phyloP scores from a whole-genome alignment of 2,113 vertebrate genomes.

The Phyllostomus discolor region DNA sequence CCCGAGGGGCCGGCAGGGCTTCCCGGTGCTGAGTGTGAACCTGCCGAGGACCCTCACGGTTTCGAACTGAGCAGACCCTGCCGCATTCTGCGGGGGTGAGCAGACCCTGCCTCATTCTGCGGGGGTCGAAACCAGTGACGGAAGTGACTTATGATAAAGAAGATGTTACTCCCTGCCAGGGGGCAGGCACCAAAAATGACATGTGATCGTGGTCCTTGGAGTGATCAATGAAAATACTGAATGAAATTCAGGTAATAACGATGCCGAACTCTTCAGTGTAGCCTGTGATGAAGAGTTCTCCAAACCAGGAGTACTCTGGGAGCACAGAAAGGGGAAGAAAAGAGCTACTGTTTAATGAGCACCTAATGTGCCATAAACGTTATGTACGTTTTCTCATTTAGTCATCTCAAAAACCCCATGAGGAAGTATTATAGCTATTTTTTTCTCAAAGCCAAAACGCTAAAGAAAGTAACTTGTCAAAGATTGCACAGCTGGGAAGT shows the following conservation, averaged over 20 bases:
- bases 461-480: not conserved
- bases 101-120: not conserved
- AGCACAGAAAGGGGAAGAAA: not conserved
- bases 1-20: not conserved
- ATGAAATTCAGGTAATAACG: not conserved
- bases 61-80: not conserved
- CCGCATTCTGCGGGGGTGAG: not conserved
- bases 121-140: not conserved
- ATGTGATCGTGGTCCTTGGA: not conserved
- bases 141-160: slow-evolving; percentile 13
- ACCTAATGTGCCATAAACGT: not conserved
- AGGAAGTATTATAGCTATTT: not conserved
- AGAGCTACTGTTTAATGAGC: not conserved
- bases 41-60: not conserved
- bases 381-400: not conserved
- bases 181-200: not conserved
- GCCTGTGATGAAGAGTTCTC: not conserved
- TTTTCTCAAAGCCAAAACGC: not conserved
- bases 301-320: not conserved
- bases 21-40: not conserved
- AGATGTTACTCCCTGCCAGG: not conserved
- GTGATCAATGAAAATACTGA: not conserved
- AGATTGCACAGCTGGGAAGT: not conserved
- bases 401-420: not conserved
- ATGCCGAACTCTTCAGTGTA: not conserved